Conservation (phyloP, 1,140 invertebrate genomes). For the Lasioglossum albipes region DNA sequence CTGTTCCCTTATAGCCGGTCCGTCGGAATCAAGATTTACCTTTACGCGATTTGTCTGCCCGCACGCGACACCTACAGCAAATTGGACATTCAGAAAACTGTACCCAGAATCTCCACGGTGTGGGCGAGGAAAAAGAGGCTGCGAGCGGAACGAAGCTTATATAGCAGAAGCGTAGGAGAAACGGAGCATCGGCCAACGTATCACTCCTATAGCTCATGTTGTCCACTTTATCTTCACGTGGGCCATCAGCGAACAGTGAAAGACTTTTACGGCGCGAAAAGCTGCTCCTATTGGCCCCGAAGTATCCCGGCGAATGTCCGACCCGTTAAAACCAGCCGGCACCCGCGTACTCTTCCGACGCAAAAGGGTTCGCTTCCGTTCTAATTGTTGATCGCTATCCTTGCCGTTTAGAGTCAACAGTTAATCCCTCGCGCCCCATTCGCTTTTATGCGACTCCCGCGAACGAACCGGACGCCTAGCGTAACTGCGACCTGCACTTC, state of each 20-base stretch:
- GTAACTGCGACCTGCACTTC: no score
- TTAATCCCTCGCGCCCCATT: neutral
- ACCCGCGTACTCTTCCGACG: neutral
- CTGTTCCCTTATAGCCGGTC: neutral
- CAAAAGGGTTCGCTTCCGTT: neutral
- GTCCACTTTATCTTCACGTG: neutral
- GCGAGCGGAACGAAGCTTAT: no score
- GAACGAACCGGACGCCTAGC: neutral
- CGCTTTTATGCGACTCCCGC: neutral
- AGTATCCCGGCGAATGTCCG: neutral
- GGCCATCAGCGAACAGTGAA: neutral
- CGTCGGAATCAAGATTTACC: neutral
- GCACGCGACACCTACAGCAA: neutral
- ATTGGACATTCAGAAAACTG: neutral
- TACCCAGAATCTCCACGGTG: neutral
- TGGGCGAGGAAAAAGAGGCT: no score
- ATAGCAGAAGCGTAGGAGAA: no score
- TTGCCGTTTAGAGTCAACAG: neutral
- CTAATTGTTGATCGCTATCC: neutral
- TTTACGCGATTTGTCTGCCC: neutral
- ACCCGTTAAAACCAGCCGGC: neutral
- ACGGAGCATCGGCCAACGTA: no score
- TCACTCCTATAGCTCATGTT: neutral
- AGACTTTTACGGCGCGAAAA: conserved; percentile 3
- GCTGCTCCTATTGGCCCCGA: neutral